Base-by-base conservation (phyloP, 2,888 invertebrate species). In the Reticulitermes lucifugus region DNA sequence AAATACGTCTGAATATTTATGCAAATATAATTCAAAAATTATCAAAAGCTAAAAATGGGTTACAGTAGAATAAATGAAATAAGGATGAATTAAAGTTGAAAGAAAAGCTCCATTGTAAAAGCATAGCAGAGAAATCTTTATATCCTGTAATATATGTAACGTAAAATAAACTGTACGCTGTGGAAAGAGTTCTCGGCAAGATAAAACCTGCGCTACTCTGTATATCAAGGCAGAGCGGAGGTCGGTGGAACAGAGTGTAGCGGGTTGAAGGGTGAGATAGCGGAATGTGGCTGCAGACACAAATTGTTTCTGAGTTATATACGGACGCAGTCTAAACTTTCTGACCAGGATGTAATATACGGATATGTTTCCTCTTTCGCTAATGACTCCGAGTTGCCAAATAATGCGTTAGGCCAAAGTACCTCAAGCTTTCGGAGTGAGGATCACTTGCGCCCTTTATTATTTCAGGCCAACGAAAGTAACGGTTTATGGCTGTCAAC, bases 301-400 rank as follows among this genome's bases (percentile, higher is more conserved):
- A 77, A 83, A 83, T 83, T 83, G 77, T 83, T 83, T 83, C 43
- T 77, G 83, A 83, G 83, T 83, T 83, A 77, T 75, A 77, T 83
- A 59, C 60, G 59, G 60, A 83, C 41, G 84, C 41, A 75, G 60
- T 65, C 21, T 84, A 55, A 84, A 84, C 84, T 84, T 84, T 84
- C 79, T 79, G 79, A 65, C 84, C 60, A 51, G 77, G 60, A 71
- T 84, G 71, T 84, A 75, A 79, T 79, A 84, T 79, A 65, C 55
- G 84, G 84, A 84, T 84, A 60, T 84, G 79, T 79, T 84, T 84
- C 84, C 79, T 79, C 75, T 83, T 75, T 55, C 59, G 83, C 83
- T 83, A 83, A 83, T 83, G 83, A 83, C 83, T 75, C 55, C 7
- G 46, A n/a, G 43, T 77, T 77, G 77, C 77, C 77, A 77, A 46